Evolutionary conservation across 2,797 vertebrate genomes (phyloP), one percentile per base, ranked within the genome.

Genomic region (Peromyscus aztecus): DNA sequence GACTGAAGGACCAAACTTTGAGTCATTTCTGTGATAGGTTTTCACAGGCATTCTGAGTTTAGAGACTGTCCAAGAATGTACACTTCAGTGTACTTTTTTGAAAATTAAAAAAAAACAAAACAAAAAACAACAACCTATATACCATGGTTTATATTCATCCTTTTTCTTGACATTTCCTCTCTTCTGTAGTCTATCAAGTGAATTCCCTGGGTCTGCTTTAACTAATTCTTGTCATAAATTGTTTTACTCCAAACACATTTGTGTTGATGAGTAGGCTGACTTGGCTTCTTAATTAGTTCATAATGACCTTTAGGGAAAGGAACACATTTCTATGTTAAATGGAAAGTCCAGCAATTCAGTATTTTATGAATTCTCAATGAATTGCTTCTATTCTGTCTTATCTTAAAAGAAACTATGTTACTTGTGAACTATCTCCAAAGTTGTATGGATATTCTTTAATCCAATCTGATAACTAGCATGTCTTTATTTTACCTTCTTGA

Each of bases 201-300:
- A 86, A 89, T 81, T 90, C 19, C 43, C 55, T 80, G 49, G 46
- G 37, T 91, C 24, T 63, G 16, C 9, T 94, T 97, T 34, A 86
- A 85, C 4, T 89, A 71, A 76, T 31, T 77, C 61, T 67, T 96
- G 86, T 89, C 43, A 89, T 31, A 90, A 92, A 17, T 82, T 91
- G 43, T 76, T 97, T 93, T 95, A 57, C 57, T 5, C 55, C 49
- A 63, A 85, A 46, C 37, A 85, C 6, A 75, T 94, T 93, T 81
- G 31, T 92, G 65, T 93, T 91, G 84, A 91, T 94, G 90, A 71
- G n/a, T 78, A 27, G 90, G 24, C 34, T 40, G 11, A 57, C 49
- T 83, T 76, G 8, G 94, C 67, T 43, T 31, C 31, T 11, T 96
- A 92, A 92, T 91, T 80, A 90, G 34, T 82, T 49, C 2, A 29